Conservation (phyloP, 2,797 vertebrate species). For the Paratrypauchen microcephalus region DNA sequence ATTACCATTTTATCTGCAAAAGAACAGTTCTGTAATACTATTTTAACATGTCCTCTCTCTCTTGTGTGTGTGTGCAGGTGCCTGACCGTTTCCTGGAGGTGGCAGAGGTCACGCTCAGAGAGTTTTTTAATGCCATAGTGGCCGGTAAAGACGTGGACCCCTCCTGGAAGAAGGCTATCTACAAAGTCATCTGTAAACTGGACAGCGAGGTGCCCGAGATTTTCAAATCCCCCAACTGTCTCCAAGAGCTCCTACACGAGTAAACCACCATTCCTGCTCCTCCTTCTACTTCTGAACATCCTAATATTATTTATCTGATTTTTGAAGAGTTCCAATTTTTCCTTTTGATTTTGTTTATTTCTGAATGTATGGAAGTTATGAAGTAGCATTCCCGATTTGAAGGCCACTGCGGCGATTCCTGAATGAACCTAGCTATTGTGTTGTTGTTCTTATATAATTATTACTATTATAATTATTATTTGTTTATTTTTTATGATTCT, state of each 20-base stretch:
- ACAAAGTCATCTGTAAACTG: slow-evolving; percentile 99
- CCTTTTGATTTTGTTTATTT: slow-evolving; percentile 60
- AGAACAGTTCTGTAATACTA: neutral
- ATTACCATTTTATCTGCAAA: neutral
- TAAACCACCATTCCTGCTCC: slow-evolving; percentile 76
- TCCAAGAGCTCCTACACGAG: slow-evolving; percentile 99
- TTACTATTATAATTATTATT: slow-evolving; percentile 65
- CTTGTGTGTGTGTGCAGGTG: slow-evolving; percentile 87
- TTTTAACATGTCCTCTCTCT: slow-evolving; percentile 14
- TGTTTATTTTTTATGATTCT: slow-evolving; percentile 73
- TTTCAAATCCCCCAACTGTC: slow-evolving; percentile 99
- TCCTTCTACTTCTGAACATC: slow-evolving; percentile 24
- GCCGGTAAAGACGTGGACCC: slow-evolving; percentile 99
- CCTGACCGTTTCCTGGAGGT: slow-evolving; percentile 99
- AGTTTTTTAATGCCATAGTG: slow-evolving; percentile 99
- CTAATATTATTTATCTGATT: slow-evolving; percentile 52
- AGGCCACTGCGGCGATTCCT: slow-evolving; percentile 78
- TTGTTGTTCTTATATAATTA: slow-evolving; percentile 72
- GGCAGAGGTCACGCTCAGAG: slow-evolving; percentile 97
- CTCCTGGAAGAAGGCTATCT: slow-evolving; percentile 99
- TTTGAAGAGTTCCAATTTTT: slow-evolving; percentile 46
- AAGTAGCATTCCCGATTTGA: slow-evolving; percentile 87
- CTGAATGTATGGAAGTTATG: slow-evolving; percentile 88
- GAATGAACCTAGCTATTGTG: slow-evolving; percentile 75
- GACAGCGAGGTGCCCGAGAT: slow-evolving; percentile 98